Evolutionary conservation across 2,797 vertebrate species (phyloP), one percentile per base, ranked within the genome.

Genomic region (Podargus strigoides): DNA sequence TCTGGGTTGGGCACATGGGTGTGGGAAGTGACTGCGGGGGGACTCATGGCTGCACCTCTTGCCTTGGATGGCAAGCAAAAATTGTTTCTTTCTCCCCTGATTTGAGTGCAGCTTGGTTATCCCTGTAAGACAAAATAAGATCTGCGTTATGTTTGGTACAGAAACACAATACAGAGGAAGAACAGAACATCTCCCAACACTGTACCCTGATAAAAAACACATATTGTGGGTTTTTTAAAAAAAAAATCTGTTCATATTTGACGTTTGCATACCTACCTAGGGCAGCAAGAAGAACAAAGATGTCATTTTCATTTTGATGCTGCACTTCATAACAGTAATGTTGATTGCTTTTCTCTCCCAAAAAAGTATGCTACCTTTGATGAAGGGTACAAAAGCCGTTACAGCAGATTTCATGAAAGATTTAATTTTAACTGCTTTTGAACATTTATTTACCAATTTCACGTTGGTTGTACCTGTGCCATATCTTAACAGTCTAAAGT

Each of bases 1-100:
- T 59, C 2, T 15, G 6, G 24, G 0, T 2, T 4, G 15, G 13
- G 27, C 9, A 1, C 1, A 0, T 9, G 0, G 3, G 12, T 13
- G 30, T 0, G 1, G 30, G 32, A 30, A 60, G 21, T 2, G 9
- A 10, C 36, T 32, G 1, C 2, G 4, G 17, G 36, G 24, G 24
- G n/a, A n/a, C n/a, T n/a, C n/a, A n/a, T n/a, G 1, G 22, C 55
- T 12, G 18, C 22, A 4, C 0, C 0, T n/a, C 34, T 22, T 42
- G 14, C n/a, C 23, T 11, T 9, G 19, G 8, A 8, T 12, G 14
- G 18, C 1, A 1, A 22, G 4, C 2, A 2, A 12, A n/a, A 37
- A 7, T 1, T 7, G 7, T 64, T 41, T 11, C 20, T 44, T 66
- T 42, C 37, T 41, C 23, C 8, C 2, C 13, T 39, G 20, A 37